Percentiles rank a stretch among this genome's conserved stretches.
These are phyloP conservation scores for Moxostoma hubbsi DNA, from an alignment of 2,797 vertebrate species.

Conservation along the genomic window DNA sequence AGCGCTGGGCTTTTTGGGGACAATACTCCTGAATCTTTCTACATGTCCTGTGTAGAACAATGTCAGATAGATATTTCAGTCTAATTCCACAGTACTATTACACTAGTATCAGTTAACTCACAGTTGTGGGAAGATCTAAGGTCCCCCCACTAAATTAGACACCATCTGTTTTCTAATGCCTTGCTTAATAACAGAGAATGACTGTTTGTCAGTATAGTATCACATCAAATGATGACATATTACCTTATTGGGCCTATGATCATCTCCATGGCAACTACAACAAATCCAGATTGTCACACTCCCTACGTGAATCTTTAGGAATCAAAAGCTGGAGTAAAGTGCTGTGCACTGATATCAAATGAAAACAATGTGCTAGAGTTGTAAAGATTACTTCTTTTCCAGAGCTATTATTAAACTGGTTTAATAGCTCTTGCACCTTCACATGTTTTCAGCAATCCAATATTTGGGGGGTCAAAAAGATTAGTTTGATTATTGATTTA, in stretches of 20 bases:
- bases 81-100: conserved; percentile 9
- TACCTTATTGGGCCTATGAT: conserved; percentile 41
- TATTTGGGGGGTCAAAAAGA: neutral
- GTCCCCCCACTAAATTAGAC: conserved; percentile 44
- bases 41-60: neutral
- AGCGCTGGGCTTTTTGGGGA: too few relatives aligned
- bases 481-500: neutral
- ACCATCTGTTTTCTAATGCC: conserved; percentile 42
- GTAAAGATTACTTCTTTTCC: too few relatives aligned
- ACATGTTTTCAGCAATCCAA: neutral
- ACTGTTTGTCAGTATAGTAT: conserved; percentile 48
- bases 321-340: conserved; percentile 35
- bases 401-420: too few relatives aligned
- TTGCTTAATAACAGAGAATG: conserved; percentile 37
- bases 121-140: conserved; percentile 33
- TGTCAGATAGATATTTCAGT: neutral
- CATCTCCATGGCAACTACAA: conserved; percentile 47
- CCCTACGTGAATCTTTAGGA: conserved; percentile 23
- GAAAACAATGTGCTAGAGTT: conserved; percentile 1
- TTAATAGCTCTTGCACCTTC: neutral
- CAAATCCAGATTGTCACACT: conserved; percentile 40
- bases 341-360: conserved; percentile 8
- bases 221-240: conserved; percentile 42
- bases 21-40: too few relatives aligned
- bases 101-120: neutral